Base-by-base conservation (phyloP, 1,140 invertebrate species). In the Aphis gossypii region DNA sequence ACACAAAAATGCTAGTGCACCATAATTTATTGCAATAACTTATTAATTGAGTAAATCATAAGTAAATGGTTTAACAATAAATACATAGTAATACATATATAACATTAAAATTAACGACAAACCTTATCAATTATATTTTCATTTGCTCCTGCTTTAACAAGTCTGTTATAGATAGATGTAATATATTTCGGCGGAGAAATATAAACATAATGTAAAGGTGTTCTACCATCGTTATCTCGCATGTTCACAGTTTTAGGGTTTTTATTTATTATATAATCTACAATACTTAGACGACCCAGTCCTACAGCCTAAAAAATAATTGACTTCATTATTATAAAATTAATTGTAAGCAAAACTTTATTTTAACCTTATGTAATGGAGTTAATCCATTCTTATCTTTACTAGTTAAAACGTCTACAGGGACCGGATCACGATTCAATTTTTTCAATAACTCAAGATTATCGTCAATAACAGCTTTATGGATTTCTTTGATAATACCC, bases 401-500 rank as follows among this genome's bases (percentile, higher is more conserved):
- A 94, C 97, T 97, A n/a, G 96, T 96, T 21, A 98, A 96, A 60
- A 98, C 96, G 56, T 97, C 96, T 2, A 96, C 95, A 0, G 97
- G 97, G 21, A 98, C 96, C 1, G 97, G 97, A 94, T 97, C 97
- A 35, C 96, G 96, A 25, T 97, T 95, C 88, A 96, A 96, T 94
- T 96, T 96, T 94, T 96, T 96, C n/a, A 98, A 95, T n/a, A 95
- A 96, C 92, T 97, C 97, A 56, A 98, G 94, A 94, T 98, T 97
- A 94, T 98, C 97, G 90, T 97, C 96, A 35, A 98, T 96, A 1
- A 97, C 97, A 6, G 97, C 96, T 93, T 96, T 95, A 95, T 99
- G 98, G 51, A 98, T 96, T 91, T 98, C 97, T 94, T 97, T 97
- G 90, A 98, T 98, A 23, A 97, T 97, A 82, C 97, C 97, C 98